phyloP scores from a whole-genome alignment of 2,888 invertebrate genomes.

The Eupithecia abbreviata region DNA sequence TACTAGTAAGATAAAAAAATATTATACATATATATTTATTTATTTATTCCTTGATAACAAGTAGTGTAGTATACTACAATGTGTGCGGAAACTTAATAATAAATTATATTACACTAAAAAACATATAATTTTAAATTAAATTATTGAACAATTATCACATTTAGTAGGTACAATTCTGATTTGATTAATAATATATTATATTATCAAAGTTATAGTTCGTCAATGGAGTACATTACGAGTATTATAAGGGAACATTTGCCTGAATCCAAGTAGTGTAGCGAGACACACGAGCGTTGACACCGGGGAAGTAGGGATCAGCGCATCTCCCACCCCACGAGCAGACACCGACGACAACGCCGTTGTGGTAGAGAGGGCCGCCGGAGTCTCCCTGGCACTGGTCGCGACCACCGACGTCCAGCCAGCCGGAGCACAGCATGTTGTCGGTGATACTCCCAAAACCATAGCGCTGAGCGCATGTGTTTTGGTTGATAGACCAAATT shows the following conservation, averaged over 20 bases:
- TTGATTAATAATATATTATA: no score
- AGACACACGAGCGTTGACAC: constrained; percentile 51
- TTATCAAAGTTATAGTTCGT: no score
- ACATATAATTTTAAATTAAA: no score
- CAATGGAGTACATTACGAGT: background rate
- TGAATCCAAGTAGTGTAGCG: constrained; percentile 52
- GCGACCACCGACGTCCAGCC: constrained; percentile 52
- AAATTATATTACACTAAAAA: no score
- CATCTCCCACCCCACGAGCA: constrained; percentile 51
- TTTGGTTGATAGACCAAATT: constrained; percentile 54
- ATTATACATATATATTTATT: no score
- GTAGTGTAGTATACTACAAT: no score
- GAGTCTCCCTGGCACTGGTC: constrained; percentile 57
- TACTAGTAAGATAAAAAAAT: no score
- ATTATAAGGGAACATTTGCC: constrained; percentile 27
- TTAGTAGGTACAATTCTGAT: no score
- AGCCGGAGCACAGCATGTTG: constrained; percentile 56
- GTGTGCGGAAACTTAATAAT: no score
- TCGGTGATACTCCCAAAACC: constrained; percentile 39
- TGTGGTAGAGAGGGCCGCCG: constrained; percentile 55
- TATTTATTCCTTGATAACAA: no score
- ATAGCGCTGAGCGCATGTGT: constrained; percentile 44
- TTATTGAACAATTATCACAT: no score
- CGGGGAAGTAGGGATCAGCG: constrained; percentile 47
- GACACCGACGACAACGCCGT: constrained; percentile 51